Percentiles rank a stretch among this genome's conserved stretches.
Evolutionary conservation across 1,140 invertebrate genomes (phyloP).

Genomic region (Halesus radiatus): DNA sequence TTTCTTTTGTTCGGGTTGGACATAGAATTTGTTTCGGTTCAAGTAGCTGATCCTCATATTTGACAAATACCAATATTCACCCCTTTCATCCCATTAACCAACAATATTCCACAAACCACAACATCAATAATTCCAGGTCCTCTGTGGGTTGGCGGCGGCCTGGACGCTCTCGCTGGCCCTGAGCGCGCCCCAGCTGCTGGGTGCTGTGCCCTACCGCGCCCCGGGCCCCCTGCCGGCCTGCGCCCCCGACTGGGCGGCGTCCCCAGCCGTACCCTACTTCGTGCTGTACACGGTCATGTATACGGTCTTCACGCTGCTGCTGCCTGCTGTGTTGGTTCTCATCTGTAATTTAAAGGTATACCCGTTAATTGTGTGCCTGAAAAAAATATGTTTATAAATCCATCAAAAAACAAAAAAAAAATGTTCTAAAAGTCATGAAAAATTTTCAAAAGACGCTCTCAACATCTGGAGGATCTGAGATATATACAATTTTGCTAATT

Average conservation of each 20-base stretch:
- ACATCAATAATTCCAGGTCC: conserved; percentile 63
- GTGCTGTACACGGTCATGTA: conserved; percentile 77
- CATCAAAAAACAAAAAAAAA: no score
- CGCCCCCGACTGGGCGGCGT: conserved; percentile 75
- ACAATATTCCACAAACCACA: no score
- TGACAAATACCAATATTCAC: neutral
- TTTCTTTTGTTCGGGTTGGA: no score
- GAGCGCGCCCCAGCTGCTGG: conserved; percentile 64
- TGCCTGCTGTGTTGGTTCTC: conserved; percentile 79
- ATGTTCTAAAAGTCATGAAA: no score
- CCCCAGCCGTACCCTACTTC: conserved; percentile 64
- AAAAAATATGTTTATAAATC: no score
- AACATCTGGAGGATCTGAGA: no score
- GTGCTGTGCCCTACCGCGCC: conserved; percentile 69
- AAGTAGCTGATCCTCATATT: no score
- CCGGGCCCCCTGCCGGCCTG: conserved; percentile 73
- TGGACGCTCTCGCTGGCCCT: conserved; percentile 68
- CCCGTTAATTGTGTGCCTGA: no score
- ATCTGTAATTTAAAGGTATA: conserved; percentile 78
- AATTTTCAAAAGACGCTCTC: no score
- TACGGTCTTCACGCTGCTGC: conserved; percentile 74
- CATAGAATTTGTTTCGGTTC: no score
- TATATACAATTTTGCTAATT: no score
- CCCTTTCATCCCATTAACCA: no score
- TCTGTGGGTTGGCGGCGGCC: conserved; percentile 68